A percentile compares a stretch with the other conserved stretches of the same genome.
phyloP scores from a whole-genome alignment of 2,113 vertebrate species.

The Butorides virescens region DNA sequence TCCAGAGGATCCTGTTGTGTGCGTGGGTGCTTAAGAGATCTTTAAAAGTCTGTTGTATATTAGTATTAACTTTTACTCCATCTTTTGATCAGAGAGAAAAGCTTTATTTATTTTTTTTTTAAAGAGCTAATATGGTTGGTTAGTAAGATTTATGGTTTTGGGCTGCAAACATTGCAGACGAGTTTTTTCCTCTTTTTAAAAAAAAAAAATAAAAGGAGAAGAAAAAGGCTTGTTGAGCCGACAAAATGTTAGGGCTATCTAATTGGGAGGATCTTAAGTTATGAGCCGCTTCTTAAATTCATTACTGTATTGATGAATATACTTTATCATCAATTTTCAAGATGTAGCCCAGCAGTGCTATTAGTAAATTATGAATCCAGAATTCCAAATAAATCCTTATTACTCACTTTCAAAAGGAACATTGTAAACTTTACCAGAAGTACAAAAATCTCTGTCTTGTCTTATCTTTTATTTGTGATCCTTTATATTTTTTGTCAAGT shows the following conservation, averaged over 20 bases:
- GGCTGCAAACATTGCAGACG: not conserved
- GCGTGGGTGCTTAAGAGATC: not conserved
- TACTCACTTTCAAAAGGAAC: not conserved
- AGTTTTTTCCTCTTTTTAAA: accelerated
- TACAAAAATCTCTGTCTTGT: not conserved
- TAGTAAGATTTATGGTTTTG: not conserved
- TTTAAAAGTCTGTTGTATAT: not conserved
- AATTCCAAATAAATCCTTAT: not conserved
- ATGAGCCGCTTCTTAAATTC: not conserved
- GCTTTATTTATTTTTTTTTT: not conserved
- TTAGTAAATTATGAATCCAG: not conserved
- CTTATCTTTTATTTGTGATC: not conserved
- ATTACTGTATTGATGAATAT: not conserved
- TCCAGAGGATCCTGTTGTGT: not conserved
- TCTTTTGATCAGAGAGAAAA: not conserved
- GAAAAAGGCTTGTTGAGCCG: not conserved
- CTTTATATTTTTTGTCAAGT: not conserved
- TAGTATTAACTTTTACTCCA: not conserved
- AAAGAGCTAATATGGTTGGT: not conserved
- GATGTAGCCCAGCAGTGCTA: not conserved
- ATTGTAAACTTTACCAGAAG: not conserved
- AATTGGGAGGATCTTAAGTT: not conserved
- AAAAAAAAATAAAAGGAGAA: not conserved
- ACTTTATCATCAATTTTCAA: not conserved
- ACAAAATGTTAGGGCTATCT: not conserved